phyloP scores from a whole-genome alignment of 2,888 invertebrate species.

The Ceriagrion tenellum region DNA sequence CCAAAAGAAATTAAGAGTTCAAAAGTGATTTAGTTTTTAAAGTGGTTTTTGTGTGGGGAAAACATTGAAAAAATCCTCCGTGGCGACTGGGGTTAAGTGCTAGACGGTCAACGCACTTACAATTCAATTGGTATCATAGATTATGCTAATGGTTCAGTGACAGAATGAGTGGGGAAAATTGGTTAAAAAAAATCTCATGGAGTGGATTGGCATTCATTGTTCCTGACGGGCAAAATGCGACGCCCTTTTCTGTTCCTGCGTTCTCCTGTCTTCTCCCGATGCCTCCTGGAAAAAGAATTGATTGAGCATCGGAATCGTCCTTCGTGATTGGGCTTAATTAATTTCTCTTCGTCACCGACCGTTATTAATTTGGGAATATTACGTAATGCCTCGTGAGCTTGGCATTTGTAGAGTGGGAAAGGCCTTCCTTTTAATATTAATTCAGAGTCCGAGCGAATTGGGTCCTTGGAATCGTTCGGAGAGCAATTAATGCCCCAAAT shows the following conservation, averaged over 20 bases:
- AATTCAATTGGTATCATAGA: too few relatives aligned
- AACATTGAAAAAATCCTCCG: too few relatives aligned
- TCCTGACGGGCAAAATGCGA: background rate
- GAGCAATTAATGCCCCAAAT: background rate
- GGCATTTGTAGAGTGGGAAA: background rate
- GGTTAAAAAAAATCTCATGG: too few relatives aligned
- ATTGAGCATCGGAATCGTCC: background rate
- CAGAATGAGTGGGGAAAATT: too few relatives aligned
- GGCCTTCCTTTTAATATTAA: background rate
- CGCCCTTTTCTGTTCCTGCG: background rate
- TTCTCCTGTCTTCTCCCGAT: background rate
- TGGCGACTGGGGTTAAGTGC: too few relatives aligned
- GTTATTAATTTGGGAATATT: constrained; percentile 5
- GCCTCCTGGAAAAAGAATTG: background rate
- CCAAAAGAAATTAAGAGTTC: too few relatives aligned
- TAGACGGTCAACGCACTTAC: too few relatives aligned
- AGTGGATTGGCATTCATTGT: too few relatives aligned
- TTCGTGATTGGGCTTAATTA: background rate
- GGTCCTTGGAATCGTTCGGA: background rate
- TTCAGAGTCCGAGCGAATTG: background rate
- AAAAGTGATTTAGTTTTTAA: too few relatives aligned
- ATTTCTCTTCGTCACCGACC: background rate
- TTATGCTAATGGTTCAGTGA: too few relatives aligned
- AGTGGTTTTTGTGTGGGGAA: too few relatives aligned
- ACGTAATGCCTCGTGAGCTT: background rate